Evolutionary conservation across 1,140 invertebrate species (phyloP), one percentile per base, ranked within the genome.

Genomic region (Aradophagus sp.): DNA sequence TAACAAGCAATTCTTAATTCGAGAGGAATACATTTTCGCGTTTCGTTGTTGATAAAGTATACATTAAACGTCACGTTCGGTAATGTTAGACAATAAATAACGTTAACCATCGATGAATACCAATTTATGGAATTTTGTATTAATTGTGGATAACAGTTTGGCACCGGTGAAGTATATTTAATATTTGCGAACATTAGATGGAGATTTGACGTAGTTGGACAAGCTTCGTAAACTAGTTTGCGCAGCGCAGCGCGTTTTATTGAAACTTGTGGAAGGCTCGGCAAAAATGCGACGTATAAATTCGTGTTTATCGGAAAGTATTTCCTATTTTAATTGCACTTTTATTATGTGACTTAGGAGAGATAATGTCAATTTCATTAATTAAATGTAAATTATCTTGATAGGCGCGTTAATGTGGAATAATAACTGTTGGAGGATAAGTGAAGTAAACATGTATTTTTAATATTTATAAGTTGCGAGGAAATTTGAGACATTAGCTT

Each of bases 371-470:
- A 35, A 42, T 42, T 55, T 32, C 35, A 31, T 31, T 53, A 55
- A 55, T 39, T 42, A 55, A 55, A 56, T 56, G 39, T 44, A 41
- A 53, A 53, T 53, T 53, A 38, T 38, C 19, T 11, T 19, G 35
- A 50, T 36, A 50, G 8, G 1, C 13, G 14, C 26, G 23, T 52
- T 38, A 52, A 52, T 52, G 15, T 10, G n/a, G 15, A 52, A 52
- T 52, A 52, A 52, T 52, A 52, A 50, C 29, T 34, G 45, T 34
- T 50, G n/a, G n/a, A n/a, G n/a, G n/a, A n/a, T n/a, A n/a, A n/a
- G n/a, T n/a, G n/a, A n/a, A n/a, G n/a, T n/a, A n/a, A n/a, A n/a
- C n/a, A n/a, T n/a, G n/a, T n/a, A n/a, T n/a, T n/a, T n/a, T n/a
- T n/a, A n/a, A n/a, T n/a, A n/a, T n/a, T n/a, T n/a, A n/a, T n/a